Conservation (phyloP, 2,888 invertebrate species). For the Melanotus villosus region DNA sequence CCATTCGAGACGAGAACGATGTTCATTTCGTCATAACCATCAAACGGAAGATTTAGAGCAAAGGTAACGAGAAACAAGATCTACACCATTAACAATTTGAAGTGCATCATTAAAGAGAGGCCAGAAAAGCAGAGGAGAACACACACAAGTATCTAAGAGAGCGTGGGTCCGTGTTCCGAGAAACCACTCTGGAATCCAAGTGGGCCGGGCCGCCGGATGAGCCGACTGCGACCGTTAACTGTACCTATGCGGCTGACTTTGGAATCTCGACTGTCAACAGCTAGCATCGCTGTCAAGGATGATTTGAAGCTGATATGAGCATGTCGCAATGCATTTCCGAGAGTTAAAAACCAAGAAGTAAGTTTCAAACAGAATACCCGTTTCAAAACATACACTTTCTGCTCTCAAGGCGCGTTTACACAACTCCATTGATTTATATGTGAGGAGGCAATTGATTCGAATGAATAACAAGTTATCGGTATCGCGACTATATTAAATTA, state of each 20-base stretch:
- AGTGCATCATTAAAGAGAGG: conserved; percentile 21
- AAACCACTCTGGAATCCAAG: conserved; percentile 61
- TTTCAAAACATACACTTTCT: background rate
- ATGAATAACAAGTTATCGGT: conserved; percentile 1
- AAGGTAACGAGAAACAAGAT: conserved; percentile 8
- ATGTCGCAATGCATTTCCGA: conserved; percentile 33
- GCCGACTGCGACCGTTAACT: conserved; percentile 48
- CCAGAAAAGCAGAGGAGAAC: background rate
- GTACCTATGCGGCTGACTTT: conserved; percentile 42
- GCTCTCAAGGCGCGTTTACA: background rate
- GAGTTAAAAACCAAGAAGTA: background rate
- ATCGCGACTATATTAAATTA: conserved; percentile 2
- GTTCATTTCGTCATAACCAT: background rate
- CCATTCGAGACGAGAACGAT: too few relatives aligned
- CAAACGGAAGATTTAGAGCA: background rate
- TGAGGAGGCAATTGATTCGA: conserved; percentile 18
- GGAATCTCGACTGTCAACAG: conserved; percentile 51
- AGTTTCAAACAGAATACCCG: background rate
- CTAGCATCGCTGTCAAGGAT: conserved; percentile 46
- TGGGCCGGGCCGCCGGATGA: conserved; percentile 62
- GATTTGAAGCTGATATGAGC: conserved; percentile 33
- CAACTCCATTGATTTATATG: background rate
- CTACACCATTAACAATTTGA: conserved; percentile 12
- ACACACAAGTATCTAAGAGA: conserved; percentile 15
- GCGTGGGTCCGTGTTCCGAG: conserved; percentile 56